Conservation (phyloP, 2,888 invertebrate species). For the Phengaris arion region DNA sequence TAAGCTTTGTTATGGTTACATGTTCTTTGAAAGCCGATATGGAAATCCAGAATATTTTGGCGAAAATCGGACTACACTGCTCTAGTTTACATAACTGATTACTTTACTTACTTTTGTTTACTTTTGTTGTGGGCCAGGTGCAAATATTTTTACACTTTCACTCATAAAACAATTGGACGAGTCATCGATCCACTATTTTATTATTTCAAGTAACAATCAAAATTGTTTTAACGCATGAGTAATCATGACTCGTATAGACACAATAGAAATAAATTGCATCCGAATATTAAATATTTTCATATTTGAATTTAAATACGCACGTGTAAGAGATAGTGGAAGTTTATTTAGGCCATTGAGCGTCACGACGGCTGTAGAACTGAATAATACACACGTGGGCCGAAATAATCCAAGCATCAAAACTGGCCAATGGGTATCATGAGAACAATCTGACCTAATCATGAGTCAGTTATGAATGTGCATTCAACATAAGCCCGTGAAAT, state of each 20-base stretch:
- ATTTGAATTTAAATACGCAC: background rate
- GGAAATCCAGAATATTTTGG: background rate
- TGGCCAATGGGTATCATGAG: background rate
- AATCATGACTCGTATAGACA: background rate
- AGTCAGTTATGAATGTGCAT: background rate
- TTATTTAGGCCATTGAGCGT: background rate
- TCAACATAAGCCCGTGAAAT: too few relatives aligned
- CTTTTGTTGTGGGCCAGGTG: background rate
- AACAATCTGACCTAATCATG: background rate
- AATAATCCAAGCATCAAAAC: background rate
- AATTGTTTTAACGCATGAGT: background rate
- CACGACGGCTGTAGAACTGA: background rate
- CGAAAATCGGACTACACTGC: background rate
- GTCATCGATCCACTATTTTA: background rate
- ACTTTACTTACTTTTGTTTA: too few relatives aligned
- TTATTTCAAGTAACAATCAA: background rate
- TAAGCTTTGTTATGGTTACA: background rate
- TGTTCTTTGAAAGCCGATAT: background rate
- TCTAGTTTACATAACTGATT: background rate
- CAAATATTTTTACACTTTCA: background rate
- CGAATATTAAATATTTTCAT: constrained; percentile 3
- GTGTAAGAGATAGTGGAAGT: background rate
- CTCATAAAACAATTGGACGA: background rate
- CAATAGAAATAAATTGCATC: background rate
- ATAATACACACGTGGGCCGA: constrained; percentile 14